phyloP scores from a whole-genome alignment of 2,888 invertebrate species.

The Himalopsyche tibetana region DNA sequence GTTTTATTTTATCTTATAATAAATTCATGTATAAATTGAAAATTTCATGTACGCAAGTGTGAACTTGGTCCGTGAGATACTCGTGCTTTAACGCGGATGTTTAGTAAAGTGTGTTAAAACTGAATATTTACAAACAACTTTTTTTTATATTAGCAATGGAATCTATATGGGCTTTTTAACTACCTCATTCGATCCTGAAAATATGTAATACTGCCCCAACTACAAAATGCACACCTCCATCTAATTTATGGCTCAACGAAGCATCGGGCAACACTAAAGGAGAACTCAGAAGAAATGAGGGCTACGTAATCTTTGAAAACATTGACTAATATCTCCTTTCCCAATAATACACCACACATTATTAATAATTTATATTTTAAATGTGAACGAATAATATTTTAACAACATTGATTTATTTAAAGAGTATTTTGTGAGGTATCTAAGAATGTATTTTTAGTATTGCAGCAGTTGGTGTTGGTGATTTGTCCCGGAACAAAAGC shows the following conservation, averaged over 20 bases:
- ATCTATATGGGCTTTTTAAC: background rate
- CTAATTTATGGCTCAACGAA: constrained; percentile 34
- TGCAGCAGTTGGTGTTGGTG: background rate
- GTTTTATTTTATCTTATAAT: no score
- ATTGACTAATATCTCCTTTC: background rate
- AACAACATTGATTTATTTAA: background rate
- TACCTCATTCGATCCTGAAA: background rate
- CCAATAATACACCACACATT: background rate
- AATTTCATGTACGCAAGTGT: no score
- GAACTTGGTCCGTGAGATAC: no score
- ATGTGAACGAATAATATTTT: background rate
- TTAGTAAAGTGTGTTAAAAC: no score
- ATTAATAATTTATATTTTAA: background rate
- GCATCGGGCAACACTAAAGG: constrained; percentile 23
- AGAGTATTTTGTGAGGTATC: background rate
- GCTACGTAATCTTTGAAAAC: background rate
- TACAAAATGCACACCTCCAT: constrained; percentile 41
- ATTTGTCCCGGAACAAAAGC: background rate
- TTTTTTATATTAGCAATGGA: no score
- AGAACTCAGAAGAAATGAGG: background rate
- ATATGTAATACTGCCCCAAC: constrained; percentile 29
- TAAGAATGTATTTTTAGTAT: background rate
- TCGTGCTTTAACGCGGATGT: no score
- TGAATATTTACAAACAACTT: no score
- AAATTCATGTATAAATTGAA: no score